phyloP scores from a whole-genome alignment of 2,113 vertebrate genomes.

The Erinaceus europaeus region DNA sequence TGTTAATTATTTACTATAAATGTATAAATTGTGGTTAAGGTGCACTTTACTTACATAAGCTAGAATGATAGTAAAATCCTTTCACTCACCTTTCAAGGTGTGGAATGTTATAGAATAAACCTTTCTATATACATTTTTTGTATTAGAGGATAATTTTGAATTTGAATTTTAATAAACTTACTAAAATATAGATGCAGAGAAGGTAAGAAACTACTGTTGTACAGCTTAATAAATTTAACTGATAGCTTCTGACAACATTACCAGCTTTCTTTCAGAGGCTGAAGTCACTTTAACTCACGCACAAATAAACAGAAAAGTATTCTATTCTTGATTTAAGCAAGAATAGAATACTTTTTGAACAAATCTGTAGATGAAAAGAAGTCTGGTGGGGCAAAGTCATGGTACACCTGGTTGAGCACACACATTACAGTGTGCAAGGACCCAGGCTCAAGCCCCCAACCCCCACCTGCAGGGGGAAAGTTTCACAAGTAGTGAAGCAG shows the following conservation, averaged over 20 bases:
- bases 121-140: not conserved
- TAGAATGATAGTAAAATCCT: constrained; percentile 8
- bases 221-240: not conserved
- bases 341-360: not conserved
- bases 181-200: not conserved
- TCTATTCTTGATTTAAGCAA: too few species aligned
- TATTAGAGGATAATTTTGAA: constrained; percentile 3
- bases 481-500: too few species aligned
- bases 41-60: not conserved
- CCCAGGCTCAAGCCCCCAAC: too few species aligned
- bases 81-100: constrained; percentile 19
- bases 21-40: not conserved
- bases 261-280: not conserved
- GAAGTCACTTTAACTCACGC: not conserved
- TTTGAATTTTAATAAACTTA: not conserved
- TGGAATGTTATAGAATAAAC: constrained; percentile 7
- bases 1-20: not conserved
- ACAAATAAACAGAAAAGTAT: not conserved
- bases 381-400: too few species aligned
- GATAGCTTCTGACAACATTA: not conserved
- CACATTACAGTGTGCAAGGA: too few species aligned
- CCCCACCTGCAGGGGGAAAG: too few species aligned
- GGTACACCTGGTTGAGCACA: too few species aligned
- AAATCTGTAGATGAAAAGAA: not conserved
- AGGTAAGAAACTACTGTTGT: not conserved